Evolutionary conservation across 2,888 invertebrate species (phyloP), one percentile per base, ranked within the genome.

Genomic region (Eueremaeus valkanovi): DNA sequence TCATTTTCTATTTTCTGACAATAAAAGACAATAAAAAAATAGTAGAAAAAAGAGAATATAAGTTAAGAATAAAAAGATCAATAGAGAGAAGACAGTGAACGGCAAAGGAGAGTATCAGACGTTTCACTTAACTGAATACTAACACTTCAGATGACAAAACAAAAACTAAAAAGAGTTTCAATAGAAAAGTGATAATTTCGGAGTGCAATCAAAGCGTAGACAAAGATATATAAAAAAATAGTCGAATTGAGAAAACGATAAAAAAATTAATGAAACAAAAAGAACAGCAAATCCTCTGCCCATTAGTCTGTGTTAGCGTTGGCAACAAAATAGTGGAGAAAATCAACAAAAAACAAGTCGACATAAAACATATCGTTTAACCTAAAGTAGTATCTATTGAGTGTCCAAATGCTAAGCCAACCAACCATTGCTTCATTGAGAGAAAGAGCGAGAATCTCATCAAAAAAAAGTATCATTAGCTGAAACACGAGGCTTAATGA

Each of bases 111-210:
- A 45, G 42, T 45, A 45, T 45, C 42, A 45, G 18, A 45, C 42
- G n/a, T 51, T 51, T 51, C 51, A 51, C 51, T 21, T 51, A 51
- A 51, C 18, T 51, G 51, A 51, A 51, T 51, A n/a, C n/a, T 51
- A 51, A 51, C n/a, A n/a, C 51, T 21, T 51, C 51, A 51, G 21
- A 51, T n/a, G 51, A 51, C 51, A n/a, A 51, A 51, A 51, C 21
- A 21, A 51, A 45, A 45, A 45, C 42, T 8, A 45, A 51, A n/a
- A n/a, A 51, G n/a, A 51, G 9, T 51, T 51, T 51, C 21, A 3
- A 8, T 51, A 3, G 8, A 51, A n/a, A 18, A 18, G 45, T 45
- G 16, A n/a, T 16, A 45, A 45, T 36, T 36, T 36, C n/a, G 36
- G 36, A 8, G 36, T 11, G 11, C 5, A 36, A 36, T 36, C 36